Base-by-base conservation (phyloP, 2,888 invertebrate species). In the Notocelia uddmanniana region DNA sequence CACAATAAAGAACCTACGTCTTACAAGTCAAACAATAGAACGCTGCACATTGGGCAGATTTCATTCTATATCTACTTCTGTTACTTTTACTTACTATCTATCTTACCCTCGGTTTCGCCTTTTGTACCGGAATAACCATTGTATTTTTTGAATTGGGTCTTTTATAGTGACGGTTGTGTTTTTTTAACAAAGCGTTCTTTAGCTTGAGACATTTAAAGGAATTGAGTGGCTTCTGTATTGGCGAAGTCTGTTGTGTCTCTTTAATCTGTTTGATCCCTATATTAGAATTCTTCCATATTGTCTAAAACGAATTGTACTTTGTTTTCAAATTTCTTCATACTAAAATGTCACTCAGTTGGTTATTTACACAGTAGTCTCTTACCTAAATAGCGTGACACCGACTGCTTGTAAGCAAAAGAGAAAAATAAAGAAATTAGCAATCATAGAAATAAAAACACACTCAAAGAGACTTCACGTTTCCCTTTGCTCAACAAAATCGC, bases 21-120 rank as follows among this genome's bases (percentile, higher is more conserved):
- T 73, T 74, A 69, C 70, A 74, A 74, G 68, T 73, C 81, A 80
- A 79, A 81, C 81, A 81, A 79, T 77, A 66, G 74, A 62, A 70
- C 73, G 69, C 71, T 76, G 75, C 77, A 75, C 77, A 76, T 75
- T 72, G 74, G 60, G 68, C 68, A 74, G 77, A 77, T 81, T 80
- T 79, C 64, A 58, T 45, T 82, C 77, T 77, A 76, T 73, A 71
- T 69, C 55, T 66, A 67, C 60, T 66, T 60, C 54, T 19, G 34
- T 45, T n/a, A n/a, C 26, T 26, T 41, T n/a, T 45, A 45, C n/a
- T 45, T 45, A 45, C n/a, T n/a, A 45, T n/a, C 45, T 8, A 8
- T 45, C n/a, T 45, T n/a, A n/a, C 45, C 23, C 48, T 41, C 60
- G 31, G 31, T 64, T 70, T 50, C 68, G 26, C 50, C 21, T 37